Percentiles rank a stretch among this genome's conserved stretches.
Evolutionary conservation across 1,140 invertebrate species (phyloP).

Genomic region (Pogonomyrmex californicus): DNA sequence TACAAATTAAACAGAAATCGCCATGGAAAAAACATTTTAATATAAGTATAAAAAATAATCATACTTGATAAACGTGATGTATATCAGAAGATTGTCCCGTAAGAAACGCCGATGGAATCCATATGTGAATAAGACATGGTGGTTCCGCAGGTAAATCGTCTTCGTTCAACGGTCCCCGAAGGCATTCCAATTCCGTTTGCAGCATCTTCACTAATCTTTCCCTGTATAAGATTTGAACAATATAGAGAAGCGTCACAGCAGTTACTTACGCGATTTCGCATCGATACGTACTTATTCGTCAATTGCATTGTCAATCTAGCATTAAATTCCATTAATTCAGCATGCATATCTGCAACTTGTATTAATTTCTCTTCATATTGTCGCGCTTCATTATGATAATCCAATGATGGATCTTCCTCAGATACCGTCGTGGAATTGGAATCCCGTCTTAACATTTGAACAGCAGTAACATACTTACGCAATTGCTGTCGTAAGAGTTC

Average conservation of each 20-base stretch:
- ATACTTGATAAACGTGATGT: conserved; percentile 96
- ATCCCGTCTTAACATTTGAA: conserved; percentile 93
- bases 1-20: not conserved
- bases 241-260: not conserved
- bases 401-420: conserved; percentile 84
- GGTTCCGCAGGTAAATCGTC: conserved; percentile 84
- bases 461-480: conserved; percentile 95
- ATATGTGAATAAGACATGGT: conserved; percentile 92
- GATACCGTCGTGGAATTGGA: conserved; percentile 84
- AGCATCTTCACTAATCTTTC: conserved; percentile 90
- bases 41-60: not conserved
- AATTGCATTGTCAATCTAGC: conserved; percentile 87
- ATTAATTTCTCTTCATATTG: conserved; percentile 96
- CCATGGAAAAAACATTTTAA: not conserved
- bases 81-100: conserved; percentile 92
- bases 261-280: not conserved
- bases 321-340: conserved; percentile 98
- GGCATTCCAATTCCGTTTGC: conserved; percentile 90
- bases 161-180: conserved; percentile 90
- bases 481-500: conserved; percentile 95
- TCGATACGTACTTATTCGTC: conserved; percentile 77
- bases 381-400: conserved; percentile 91
- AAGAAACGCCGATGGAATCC: conserved; percentile 96
- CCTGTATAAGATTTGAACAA: conserved; percentile 81
- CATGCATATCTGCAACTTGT: conserved; percentile 98